Evolutionary conservation across 2,888 invertebrate genomes (phyloP).

Genomic region (Plutella xylostella): DNA sequence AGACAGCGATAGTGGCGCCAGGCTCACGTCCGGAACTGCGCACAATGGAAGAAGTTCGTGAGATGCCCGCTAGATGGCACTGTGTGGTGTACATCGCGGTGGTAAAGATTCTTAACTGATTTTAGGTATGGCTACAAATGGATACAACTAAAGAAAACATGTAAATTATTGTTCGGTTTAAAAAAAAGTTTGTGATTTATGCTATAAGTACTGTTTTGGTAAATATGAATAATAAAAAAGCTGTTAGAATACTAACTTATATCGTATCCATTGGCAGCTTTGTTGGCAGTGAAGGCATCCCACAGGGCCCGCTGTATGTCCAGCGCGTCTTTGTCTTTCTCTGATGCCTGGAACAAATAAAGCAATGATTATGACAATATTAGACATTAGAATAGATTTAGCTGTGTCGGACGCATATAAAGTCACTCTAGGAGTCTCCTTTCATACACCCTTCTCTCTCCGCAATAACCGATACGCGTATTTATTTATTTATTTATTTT

Average conservation of each 20-base stretch:
- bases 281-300: constrained; percentile 54
- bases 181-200: neutral
- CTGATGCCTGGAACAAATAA: constrained; percentile 37
- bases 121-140: neutral
- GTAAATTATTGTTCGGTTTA: neutral
- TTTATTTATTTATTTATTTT: no score
- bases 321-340: constrained; percentile 53
- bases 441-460: no score
- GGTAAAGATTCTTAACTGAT: neutral
- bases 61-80: constrained; percentile 28
- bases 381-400: no score
- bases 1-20: constrained; percentile 31
- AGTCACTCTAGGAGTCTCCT: no score
- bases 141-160: neutral
- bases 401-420: no score
- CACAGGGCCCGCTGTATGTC: constrained; percentile 54
- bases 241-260: constrained; percentile 19
- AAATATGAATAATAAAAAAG: neutral
- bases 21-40: constrained; percentile 26
- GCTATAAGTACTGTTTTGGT: neutral
- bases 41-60: no score
- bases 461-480: no score
- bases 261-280: constrained; percentile 50
- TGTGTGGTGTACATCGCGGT: constrained; percentile 31
- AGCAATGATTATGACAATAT: no score